Evolutionary conservation across 2,113 vertebrate genomes (phyloP), one percentile per base, ranked within the genome.

Genomic region (Rhabdornis inornatus): DNA sequence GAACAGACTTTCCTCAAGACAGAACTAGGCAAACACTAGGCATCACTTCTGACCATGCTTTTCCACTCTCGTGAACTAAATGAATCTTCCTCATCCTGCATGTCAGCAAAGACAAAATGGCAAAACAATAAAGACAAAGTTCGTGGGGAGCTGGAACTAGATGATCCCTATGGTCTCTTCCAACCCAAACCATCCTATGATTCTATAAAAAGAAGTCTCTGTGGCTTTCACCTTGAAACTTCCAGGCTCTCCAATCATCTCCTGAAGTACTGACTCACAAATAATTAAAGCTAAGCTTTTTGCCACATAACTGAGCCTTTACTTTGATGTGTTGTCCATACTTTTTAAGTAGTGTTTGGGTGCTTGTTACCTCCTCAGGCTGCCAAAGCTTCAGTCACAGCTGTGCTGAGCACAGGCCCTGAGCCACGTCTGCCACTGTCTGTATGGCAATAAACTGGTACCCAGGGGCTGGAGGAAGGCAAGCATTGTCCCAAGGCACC

Each of bases 371-470:
- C 23, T 47, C 45, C 59, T 61, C n/a, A 40, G 66, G 64, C 35
- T 83, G 50, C 50, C 55, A 56, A 81, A 77, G 45, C 37, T 45
- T 69, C 21, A 15, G 50, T 3, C 61, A 53, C 20, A 70, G 15
- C 27, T 80, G n/a, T 44, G 37, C 63, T 69, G n/a, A 64, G 53
- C 13, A 9, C 49, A 71, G 27, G n/a, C 30, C 35, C 52, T 1
- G 0, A 30, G 82, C 40, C 2, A 1, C 1, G 21, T 10, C 37
- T 61, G 53, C 63, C 68, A 2, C 18, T 25, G 57, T 16, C 22
- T 72, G 8, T 12, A 16, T 7, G 44, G 27, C 42, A 85, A 25
- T n/a, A 37, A 77, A 65, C 5, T 2, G 3, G 20, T 28, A 79
- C 45, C 7, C 6, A 25, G 40, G 10, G 6, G 20, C 35, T n/a